A percentile compares a stretch with the other conserved stretches of the same genome.
These are phyloP conservation scores for Limanda limanda DNA, from an alignment of 2,113 vertebrate species.

Conservation along the genomic window DNA sequence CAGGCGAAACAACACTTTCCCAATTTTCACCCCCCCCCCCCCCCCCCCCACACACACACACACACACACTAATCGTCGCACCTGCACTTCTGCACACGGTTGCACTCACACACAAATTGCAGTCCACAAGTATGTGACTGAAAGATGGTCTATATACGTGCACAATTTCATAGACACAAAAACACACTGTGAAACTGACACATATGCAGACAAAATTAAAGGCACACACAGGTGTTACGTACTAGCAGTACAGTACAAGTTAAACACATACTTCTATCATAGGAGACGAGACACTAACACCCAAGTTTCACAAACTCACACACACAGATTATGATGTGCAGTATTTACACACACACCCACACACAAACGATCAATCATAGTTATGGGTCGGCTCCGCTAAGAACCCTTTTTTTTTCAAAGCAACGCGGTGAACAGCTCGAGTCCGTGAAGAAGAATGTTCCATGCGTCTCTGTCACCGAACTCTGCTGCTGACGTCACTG, in stretches of 20 bases:
- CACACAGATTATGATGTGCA: no score
- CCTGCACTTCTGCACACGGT: neutral
- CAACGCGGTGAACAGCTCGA: constrained; percentile 25
- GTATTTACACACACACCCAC: no score
- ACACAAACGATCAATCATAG: constrained; percentile 55
- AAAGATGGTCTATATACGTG: neutral
- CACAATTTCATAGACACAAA: constrained; percentile 7
- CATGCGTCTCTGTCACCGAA: constrained; percentile 46
- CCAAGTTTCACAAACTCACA: no score
- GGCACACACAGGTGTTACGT: no score
- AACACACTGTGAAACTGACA: neutral
- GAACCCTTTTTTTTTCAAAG: constrained; percentile 6
- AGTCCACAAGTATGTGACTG: neutral
- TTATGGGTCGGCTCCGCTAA: constrained; percentile 47
- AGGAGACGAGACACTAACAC: no score
- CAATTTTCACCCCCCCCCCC: neutral
- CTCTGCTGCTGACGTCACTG: neutral
- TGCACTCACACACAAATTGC: neutral
- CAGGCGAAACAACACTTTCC: neutral
- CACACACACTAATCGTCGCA: neutral
- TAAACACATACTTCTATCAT: no score
- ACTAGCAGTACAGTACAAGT: no score
- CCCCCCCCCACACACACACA: neutral
- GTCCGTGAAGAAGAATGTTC: constrained; percentile 55
- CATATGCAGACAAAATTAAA: no score